Evolutionary conservation across 2,888 invertebrate genomes (phyloP), one percentile per base, ranked within the genome.

Genomic region (Drosophila mayaguana): DNA sequence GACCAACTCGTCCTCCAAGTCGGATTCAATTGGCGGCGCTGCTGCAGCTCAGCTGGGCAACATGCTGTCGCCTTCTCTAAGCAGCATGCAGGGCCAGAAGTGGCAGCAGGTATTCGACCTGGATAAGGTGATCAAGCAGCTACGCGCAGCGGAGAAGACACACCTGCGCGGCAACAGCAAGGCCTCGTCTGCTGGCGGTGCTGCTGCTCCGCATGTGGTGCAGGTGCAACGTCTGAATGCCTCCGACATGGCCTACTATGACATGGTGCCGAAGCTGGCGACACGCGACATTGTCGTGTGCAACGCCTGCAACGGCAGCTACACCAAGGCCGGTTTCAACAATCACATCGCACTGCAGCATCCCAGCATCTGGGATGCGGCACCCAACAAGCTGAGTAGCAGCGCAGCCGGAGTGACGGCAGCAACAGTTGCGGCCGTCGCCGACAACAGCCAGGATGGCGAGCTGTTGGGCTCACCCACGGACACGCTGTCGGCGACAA

Each of bases 241-340:
- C 76, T 93, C 94, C 93, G 95, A 95, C 92, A 96, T 96, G 95
- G 94, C 95, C 81, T 94, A 96, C 65, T 97, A 96, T 92, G 96
- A 96, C 53, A 94, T 96, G 86, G 96, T 96, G 88, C 97, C 97
- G 28, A 96, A 96, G 88, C 94, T 95, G 92, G 96, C 97, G 93
- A 94, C 95, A 73, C 95, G 97, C 84, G 95, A 95, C 91, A 95
- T 96, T 72, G 96, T 96, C 70, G 95, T 96, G 82, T 97, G 97
- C 93, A 96, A 96, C 92, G 94, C 95, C 92, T 97, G 97, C 92
- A 95, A 95, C 78, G 95, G 95, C 79, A 95, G 96, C 90, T 95
- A 97, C 83, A 96, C 96, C 93, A 96, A 96, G 83, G 96, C 96
- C 92, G 96, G 96, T 56, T 95, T 96, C 60, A 95, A 95, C 88